Conservation (phyloP, 1,140 invertebrate species). For the Diabrotica virgifera region DNA sequence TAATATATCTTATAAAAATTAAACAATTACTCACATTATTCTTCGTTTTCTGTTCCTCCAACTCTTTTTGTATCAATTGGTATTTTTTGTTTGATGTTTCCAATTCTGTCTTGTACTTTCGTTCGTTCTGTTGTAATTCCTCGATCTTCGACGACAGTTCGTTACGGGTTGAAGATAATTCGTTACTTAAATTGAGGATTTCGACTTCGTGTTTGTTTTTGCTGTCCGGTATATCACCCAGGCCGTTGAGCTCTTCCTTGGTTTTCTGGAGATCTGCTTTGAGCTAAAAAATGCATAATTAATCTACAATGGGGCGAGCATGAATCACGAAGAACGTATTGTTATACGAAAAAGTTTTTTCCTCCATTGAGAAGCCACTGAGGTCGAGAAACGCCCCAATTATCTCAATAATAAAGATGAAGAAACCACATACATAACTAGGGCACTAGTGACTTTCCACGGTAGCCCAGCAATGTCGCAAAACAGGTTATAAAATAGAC, state of each 20-base stretch:
- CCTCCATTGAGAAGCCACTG: too few species aligned
- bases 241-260: constrained; percentile 34
- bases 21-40: constrained; percentile 66
- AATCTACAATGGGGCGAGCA: too few species aligned
- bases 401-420: too few species aligned
- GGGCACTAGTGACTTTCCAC: too few species aligned
- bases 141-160: constrained; percentile 20
- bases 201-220: constrained; percentile 40
- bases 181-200: constrained; percentile 41
- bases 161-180: constrained; percentile 34
- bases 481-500: too few species aligned
- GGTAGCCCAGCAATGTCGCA: too few species aligned
- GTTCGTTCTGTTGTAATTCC: constrained; percentile 40
- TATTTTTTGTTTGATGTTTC: constrained; percentile 25
- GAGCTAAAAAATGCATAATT: constrained; percentile 24
- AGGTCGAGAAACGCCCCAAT: too few species aligned
- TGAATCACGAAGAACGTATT: too few species aligned
- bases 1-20: too few species aligned
- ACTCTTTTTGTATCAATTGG: constrained; percentile 53
- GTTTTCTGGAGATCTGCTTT: constrained; percentile 33
- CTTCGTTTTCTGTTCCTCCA: constrained; percentile 67
- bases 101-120: constrained; percentile 43
- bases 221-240: constrained; percentile 36
- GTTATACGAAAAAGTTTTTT: too few species aligned
- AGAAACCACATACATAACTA: too few species aligned